Base-by-base conservation (phyloP, 2,888 invertebrate species). In the Operophtera brumata region DNA sequence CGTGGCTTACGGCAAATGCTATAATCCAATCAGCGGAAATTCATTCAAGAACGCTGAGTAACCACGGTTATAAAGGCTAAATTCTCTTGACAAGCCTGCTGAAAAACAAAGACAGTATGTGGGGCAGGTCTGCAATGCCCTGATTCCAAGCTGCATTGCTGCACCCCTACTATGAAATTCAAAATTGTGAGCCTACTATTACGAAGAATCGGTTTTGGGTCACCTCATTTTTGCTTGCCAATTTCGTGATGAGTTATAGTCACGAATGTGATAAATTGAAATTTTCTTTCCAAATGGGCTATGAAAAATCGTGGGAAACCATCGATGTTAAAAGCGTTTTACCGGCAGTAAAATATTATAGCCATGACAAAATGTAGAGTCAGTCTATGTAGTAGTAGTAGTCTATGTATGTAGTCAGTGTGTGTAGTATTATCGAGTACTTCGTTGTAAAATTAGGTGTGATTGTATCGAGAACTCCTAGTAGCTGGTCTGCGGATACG, bases 101-200 rank as follows among this genome's bases (percentile, higher is more conserved):
- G 69, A 72, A 75, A 77, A 76, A 80, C 75, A 76, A 73, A 70
- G 62, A 66, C 58, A 59, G 62, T 81, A 87, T 82, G 76, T 87
- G 75, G 87, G 86, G 55, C 86, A 79, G 70, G 73, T 64, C 84
- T 82, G 87, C 87, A 87, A 77, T 87, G 88, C 61, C 85, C 88
- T 81, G 78, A 78, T 83, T 87, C 75, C 56, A 51, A 65, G 65
- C 75, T 75, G 79, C 79, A 78, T 71, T 71, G 74, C 71, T 65
- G 61, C 54, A 50, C 60, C 64, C 59, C 64, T 65, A 70, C 70
- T 67, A 69, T 64, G 65, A 65, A 9, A 7, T 30, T 30, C 30
- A 30, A 64, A 68, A 58, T 64, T 64, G 60, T 57, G 54, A 47
- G 57, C 56, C 54, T 39, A 46, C 41, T 57, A 50, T 56, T 52